phyloP scores from a whole-genome alignment of 37 sponge, comb jelly and placozoan genomes.

The Halichondria panicea region DNA sequence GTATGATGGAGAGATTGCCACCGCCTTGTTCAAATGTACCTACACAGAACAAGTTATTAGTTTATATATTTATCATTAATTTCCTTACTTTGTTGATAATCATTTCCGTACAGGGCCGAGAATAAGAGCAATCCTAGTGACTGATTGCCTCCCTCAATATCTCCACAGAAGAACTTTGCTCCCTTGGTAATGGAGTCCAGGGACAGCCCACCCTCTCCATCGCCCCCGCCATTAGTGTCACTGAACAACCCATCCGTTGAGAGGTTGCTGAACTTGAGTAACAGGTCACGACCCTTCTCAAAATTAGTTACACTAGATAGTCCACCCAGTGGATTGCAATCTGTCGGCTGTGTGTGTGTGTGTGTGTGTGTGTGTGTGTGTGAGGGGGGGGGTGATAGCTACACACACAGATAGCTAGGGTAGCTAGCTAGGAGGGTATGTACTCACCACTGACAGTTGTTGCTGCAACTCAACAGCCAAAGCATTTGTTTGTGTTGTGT shows the following conservation, averaged over 20 bases:
- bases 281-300: neutral
- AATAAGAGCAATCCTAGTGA: neutral
- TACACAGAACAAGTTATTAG: constrained; percentile 2
- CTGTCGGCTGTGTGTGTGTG: neutral
- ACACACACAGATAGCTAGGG: neutral
- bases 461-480: constrained; percentile 10
- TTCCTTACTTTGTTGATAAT: neutral
- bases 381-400: neutral
- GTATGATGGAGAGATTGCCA: too few species aligned
- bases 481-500: constrained; percentile 1
- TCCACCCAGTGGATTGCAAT: constrained; percentile 1
- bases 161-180: constrained; percentile 25
- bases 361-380: constrained; percentile 2
- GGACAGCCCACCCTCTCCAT: neutral
- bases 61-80: neutral
- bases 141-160: neutral
- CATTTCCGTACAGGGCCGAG: neutral
- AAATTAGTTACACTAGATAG: too few species aligned
- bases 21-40: neutral
- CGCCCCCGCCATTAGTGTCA: neutral
- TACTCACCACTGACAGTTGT: constrained; percentile 5
- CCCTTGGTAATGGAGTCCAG: neutral
- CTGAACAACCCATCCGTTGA: too few species aligned
- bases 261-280: too few species aligned
- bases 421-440: neutral